Percentiles rank a stretch among this genome's conserved stretches.
Evolutionary conservation across 2,888 invertebrate species (phyloP).

Genomic region (Blastobasis adustella): DNA sequence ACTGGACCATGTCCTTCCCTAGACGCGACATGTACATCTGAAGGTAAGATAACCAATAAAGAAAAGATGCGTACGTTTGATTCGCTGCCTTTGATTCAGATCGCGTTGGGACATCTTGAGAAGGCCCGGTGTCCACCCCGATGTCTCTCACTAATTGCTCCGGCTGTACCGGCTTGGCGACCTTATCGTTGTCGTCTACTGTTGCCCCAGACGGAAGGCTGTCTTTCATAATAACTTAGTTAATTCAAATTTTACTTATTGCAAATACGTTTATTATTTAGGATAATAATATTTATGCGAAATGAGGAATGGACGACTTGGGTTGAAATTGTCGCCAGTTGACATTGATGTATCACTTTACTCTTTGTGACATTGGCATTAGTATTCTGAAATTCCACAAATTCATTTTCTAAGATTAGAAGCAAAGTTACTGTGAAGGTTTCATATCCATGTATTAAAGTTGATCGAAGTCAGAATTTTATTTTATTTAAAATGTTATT

Average conservation of each 20-base stretch:
- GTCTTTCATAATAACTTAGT: slow-evolving; percentile 39
- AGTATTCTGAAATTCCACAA: not conserved
- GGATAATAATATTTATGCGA: no score
- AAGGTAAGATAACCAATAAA: slow-evolving; percentile 42
- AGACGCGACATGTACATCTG: slow-evolving; percentile 47
- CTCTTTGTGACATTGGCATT: not conserved
- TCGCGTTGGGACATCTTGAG: slow-evolving; percentile 28
- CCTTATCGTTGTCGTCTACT: slow-evolving; percentile 25
- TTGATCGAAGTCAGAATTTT: no score
- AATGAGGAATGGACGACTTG: no score
- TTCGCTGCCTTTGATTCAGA: slow-evolving; percentile 10
- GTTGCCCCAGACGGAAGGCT: slow-evolving; percentile 28
- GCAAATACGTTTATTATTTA: not conserved
- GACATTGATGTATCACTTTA: no score
- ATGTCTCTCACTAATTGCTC: slow-evolving; percentile 21
- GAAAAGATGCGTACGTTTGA: slow-evolving; percentile 49
- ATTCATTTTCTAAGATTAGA: slow-evolving; percentile 12
- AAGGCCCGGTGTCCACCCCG: slow-evolving; percentile 20
- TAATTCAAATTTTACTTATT: slow-evolving; percentile 11
- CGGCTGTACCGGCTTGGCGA: not conserved
- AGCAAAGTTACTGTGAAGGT: no score
- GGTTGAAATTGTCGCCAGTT: no score
- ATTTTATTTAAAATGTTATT: no score
- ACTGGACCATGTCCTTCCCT: slow-evolving; percentile 38
- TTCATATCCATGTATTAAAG: no score